Conservation (phyloP, 2,888 invertebrate species). For the Latrodectus hesperus region DNA sequence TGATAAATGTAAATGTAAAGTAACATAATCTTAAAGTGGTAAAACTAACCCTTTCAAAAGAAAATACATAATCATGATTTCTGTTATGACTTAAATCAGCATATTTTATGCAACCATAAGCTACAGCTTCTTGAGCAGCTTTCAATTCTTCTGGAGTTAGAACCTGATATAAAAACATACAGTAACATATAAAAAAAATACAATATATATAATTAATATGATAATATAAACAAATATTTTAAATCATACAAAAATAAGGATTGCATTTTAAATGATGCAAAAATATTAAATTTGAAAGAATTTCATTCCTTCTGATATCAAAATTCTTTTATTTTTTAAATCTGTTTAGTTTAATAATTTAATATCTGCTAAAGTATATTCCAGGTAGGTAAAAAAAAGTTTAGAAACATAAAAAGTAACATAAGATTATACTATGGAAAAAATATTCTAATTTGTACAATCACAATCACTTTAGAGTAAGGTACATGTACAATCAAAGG, state of each 20-base stretch:
- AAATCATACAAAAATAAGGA: neutral
- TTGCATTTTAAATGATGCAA: neutral
- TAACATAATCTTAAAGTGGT: neutral
- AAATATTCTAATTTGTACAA: no score
- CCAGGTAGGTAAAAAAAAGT: no score
- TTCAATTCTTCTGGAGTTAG: slow-evolving; percentile 87
- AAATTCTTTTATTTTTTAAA: neutral
- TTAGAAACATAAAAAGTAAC: no score
- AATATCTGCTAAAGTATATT: no score
- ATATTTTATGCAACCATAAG: slow-evolving; percentile 99
- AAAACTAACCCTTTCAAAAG: slow-evolving; percentile 86
- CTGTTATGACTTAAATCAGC: slow-evolving; percentile 96
- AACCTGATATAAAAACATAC: slow-evolving; percentile 75
- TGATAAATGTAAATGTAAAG: neutral
- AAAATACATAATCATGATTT: slow-evolving; percentile 95
- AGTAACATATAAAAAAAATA: neutral
- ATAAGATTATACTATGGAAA: no score
- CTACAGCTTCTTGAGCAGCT: slow-evolving; percentile 90
- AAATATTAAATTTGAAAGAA: neutral
- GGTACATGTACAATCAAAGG: no score
- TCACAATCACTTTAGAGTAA: no score
- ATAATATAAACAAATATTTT: neutral
- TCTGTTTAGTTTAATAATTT: no score
- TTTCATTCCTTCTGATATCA: neutral
- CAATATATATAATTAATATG: neutral